Base-by-base conservation (phyloP, 2,888 invertebrate genomes). In the Lithophane semibrunnea region DNA sequence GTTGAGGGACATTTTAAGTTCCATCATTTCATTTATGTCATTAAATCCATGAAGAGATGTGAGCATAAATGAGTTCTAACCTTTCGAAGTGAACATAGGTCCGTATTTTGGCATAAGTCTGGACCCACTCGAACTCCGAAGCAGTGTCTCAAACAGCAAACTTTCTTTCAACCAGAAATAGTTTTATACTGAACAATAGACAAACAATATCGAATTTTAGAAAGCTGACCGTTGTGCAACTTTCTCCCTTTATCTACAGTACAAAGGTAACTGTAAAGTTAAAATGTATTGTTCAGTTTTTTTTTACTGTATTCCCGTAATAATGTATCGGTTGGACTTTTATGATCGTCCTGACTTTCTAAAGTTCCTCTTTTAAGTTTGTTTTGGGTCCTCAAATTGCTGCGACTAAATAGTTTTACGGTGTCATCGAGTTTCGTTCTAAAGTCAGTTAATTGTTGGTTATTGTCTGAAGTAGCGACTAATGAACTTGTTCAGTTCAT, bases 171-270 rank as follows among this genome's bases (percentile, higher is more conserved):
- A 77, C 76, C 77, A 86, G 82, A 86, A 90, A 93, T 87, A 88
- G 90, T 84, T 92, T 92, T 90, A 90, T 79, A 75, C 87, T 80
- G 85, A 77, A 92, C 91, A 90, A 92, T 90, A 93, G 92, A 91
- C 90, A 86, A 91, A 94, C 93, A 92, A 93, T 93, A 93, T 94
- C 91, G 92, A 92, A 94, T 94, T 93, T 94, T 95, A 95, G 95
- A 95, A 95, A 96, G 95, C 94, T 94, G 93, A 92, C 93, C 93
- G 92, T 94, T 96, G 95, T 91, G 93, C 95, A 96, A 96, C 96
- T 96, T 96, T 96, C 96, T 95, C 94, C 94, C 93, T 96, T 95
- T 95, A 94, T 96, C 92, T 92, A 85, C 80, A 89, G 91, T 91
- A 95, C 94, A 95, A 95, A 94, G 93, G 93, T 93, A 93, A 92